Conservation (phyloP, 1,140 invertebrate genomes). For the Schlechtendalia chinensis region DNA sequence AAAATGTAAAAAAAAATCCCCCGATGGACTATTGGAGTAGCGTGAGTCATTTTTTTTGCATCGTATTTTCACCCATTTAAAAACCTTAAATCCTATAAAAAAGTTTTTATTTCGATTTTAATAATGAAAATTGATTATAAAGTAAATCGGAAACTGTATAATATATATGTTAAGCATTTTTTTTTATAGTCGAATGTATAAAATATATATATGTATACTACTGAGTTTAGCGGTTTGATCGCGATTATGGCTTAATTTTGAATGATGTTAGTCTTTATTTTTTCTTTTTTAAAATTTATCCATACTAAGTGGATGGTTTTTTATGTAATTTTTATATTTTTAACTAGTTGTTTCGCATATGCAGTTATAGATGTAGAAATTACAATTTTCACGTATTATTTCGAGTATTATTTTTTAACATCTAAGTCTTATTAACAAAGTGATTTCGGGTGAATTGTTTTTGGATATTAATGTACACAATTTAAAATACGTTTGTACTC, state of each 20-base stretch:
- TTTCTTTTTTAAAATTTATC: neutral
- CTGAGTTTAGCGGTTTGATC: neutral
- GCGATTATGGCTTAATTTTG: neutral
- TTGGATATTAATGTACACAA: neutral
- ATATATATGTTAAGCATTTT: neutral
- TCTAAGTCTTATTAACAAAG: neutral
- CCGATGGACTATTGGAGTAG: neutral
- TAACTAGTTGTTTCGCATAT: neutral
- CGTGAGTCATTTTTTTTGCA: neutral
- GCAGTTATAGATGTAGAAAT: neutral
- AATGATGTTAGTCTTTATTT: neutral
- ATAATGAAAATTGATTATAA: slow-evolving; percentile 45
- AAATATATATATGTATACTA: neutral
- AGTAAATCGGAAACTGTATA: slow-evolving; percentile 35
- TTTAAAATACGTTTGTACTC: neutral
- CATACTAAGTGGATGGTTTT: neutral
- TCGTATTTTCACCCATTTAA: slow-evolving; percentile 9
- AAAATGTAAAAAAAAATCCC: slow-evolving; percentile 30
- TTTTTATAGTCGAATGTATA: slow-evolving; percentile 8
- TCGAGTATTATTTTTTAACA: neutral
- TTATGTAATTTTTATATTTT: neutral
- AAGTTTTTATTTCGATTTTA: slow-evolving; percentile 43
- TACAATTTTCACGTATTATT: neutral
- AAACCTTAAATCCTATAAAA: slow-evolving; percentile 37
- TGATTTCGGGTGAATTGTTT: neutral